Evolutionary conservation across 2,888 invertebrate species (phyloP).

Genomic region (Noctua pronuba): DNA sequence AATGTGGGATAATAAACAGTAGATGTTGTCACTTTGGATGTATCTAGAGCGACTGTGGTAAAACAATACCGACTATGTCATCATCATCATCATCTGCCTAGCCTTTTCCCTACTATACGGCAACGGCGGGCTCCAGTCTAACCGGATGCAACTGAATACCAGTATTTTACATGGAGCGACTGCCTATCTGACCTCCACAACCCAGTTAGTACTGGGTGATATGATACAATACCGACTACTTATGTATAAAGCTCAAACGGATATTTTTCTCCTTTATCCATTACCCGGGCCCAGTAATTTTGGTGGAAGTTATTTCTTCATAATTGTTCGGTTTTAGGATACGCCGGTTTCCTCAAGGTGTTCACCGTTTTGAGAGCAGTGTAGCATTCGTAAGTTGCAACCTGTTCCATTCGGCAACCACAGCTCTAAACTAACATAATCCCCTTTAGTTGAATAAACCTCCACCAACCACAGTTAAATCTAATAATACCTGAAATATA

Average conservation of each 20-base stretch:
- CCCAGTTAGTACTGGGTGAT: too few species aligned
- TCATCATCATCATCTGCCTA: too few species aligned
- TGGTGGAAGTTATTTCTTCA: neutral
- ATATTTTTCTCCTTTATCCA: neutral
- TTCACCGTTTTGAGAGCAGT: neutral
- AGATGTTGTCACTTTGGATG: neutral
- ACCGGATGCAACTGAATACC: too few species aligned
- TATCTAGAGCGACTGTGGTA: neutral
- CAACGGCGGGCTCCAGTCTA: too few species aligned
- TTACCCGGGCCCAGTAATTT: neutral
- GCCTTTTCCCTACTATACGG: too few species aligned
- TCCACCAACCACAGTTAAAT: conserved; percentile 14
- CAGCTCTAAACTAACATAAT: neutral
- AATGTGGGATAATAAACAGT: neutral
- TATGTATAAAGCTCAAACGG: too few species aligned
- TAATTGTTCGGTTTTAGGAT: neutral
- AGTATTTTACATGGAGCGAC: too few species aligned
- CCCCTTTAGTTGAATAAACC: conserved; percentile 30
- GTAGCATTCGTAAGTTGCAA: neutral
- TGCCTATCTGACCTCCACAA: too few species aligned
- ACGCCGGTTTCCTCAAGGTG: too few species aligned
- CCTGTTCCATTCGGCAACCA: too few species aligned
- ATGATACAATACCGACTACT: neutral
- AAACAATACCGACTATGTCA: neutral
- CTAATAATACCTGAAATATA: conserved; percentile 56